Conservation (phyloP, 2,888 invertebrate genomes). For the Caenorhabditis zanzibari region DNA sequence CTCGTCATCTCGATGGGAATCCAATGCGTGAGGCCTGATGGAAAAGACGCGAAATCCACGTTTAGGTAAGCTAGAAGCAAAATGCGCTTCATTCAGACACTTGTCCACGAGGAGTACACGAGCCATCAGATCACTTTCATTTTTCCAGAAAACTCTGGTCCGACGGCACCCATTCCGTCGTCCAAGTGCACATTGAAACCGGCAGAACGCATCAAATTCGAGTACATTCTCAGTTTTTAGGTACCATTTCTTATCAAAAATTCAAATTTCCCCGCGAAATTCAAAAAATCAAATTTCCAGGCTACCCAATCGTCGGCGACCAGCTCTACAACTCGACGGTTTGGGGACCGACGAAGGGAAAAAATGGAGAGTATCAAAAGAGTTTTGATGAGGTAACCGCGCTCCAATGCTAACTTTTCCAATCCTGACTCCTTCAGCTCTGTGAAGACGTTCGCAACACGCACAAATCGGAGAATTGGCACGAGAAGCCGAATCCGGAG, state of each 20-base stretch:
- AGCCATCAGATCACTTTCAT: too few species aligned
- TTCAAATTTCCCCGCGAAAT: too few species aligned
- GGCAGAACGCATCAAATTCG: slow-evolving; percentile 99
- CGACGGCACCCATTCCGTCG: slow-evolving; percentile 88
- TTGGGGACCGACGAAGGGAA: slow-evolving; percentile 95
- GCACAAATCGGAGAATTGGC: slow-evolving; percentile 76
- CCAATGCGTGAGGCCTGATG: slow-evolving; percentile 93
- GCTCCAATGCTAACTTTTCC: not conserved
- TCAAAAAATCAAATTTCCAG: slow-evolving; percentile 85
- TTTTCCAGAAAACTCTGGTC: slow-evolving; percentile 69
- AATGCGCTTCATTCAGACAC: too few species aligned
- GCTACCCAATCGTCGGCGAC: slow-evolving; percentile 97
- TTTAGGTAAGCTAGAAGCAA: slow-evolving; percentile 49
- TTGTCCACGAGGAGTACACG: too few species aligned
- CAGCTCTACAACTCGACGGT: slow-evolving; percentile 95
- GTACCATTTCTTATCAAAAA: slow-evolving; percentile 86
- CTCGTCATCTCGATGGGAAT: slow-evolving; percentile 93
- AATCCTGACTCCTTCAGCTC: slow-evolving; percentile 59
- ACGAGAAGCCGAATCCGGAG: slow-evolving; percentile 75
- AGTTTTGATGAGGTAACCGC: slow-evolving; percentile 68
- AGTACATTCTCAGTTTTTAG: slow-evolving; percentile 97
- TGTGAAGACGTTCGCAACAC: slow-evolving; percentile 72
- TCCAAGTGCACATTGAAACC: slow-evolving; percentile 94
- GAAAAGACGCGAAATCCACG: slow-evolving; percentile 84
- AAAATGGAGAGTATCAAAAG: slow-evolving; percentile 89